phyloP scores from a whole-genome alignment of 2,113 vertebrate species.

The Callipepla squamata region DNA sequence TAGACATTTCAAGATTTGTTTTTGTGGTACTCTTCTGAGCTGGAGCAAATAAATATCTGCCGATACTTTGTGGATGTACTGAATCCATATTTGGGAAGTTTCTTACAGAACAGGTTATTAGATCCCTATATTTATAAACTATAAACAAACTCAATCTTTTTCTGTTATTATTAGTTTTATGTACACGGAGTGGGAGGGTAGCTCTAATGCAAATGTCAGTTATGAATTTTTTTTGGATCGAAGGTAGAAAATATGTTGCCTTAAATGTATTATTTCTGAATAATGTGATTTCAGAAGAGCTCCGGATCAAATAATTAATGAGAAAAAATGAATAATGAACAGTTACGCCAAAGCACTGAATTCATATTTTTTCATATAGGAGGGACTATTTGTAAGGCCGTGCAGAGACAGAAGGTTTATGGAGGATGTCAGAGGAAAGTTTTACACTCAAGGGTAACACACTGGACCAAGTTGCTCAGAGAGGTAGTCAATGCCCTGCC shows the following conservation, averaged over 20 bases:
- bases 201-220: not conserved
- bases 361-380: too few species aligned
- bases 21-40: not conserved
- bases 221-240: not conserved
- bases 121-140: not conserved
- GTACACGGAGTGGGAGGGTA: not conserved
- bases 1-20: not conserved
- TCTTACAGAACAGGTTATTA: not conserved
- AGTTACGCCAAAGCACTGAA: too few species aligned
- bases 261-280: not conserved
- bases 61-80: not conserved
- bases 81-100: not conserved
- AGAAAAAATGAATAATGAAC: too few species aligned
- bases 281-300: too few species aligned
- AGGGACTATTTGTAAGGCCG: too few species aligned
- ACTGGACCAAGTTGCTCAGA: too few species aligned
- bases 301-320: too few species aligned
- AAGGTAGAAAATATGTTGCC: not conserved
- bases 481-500: too few species aligned
- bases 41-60: not conserved
- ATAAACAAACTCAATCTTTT: not conserved
- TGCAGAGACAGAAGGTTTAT: too few species aligned
- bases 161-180: not conserved
- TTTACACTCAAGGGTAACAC: too few species aligned
- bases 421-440: too few species aligned